A percentile compares a stretch with the other conserved stretches of the same genome.
Evolutionary conservation across 92 coral and sea anemone species (phyloP).

Genomic region (Porites evermanni): DNA sequence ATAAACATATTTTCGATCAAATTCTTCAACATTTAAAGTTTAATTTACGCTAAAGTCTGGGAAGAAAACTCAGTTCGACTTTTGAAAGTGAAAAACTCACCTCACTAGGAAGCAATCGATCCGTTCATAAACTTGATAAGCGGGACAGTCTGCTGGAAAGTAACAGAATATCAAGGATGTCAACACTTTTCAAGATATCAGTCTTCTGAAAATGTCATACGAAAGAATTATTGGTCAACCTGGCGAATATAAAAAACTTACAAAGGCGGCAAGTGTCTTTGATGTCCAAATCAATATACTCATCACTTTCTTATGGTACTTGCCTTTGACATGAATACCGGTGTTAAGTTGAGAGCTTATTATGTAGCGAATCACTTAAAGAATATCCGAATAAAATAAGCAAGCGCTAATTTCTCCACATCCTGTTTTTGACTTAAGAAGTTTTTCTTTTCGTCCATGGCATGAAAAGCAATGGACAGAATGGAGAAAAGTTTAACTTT

Average conservation of each 20-base stretch:
- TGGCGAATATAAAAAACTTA: slow-evolving; percentile 8
- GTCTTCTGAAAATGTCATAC: slow-evolving; percentile 9
- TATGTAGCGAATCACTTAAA: slow-evolving; percentile 33
- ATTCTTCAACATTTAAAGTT: background rate
- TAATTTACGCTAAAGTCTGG: background rate
- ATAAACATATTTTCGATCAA: background rate
- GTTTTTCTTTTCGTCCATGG: background rate
- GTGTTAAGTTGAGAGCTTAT: slow-evolving; percentile 68
- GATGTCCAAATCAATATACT: slow-evolving; percentile 62
- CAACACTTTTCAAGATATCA: background rate
- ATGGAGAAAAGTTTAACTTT: background rate
- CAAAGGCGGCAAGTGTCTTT: slow-evolving; percentile 66
- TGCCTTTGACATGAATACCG: slow-evolving; percentile 70
- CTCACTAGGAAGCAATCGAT: background rate
- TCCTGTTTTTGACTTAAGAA: slow-evolving; percentile 40
- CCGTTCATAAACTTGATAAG: background rate
- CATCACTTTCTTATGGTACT: slow-evolving; percentile 73
- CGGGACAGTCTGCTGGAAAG: background rate
- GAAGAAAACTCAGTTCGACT: background rate
- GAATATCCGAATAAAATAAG: slow-evolving; percentile 43
- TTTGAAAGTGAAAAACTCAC: slow-evolving; percentile 23
- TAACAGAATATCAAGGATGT: background rate
- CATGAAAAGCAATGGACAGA: background rate
- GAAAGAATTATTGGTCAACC: slow-evolving; percentile 30
- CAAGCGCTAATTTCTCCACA: slow-evolving; percentile 42